Conservation (phyloP, 2,888 invertebrate species). For the Ennomos quercinarius region DNA sequence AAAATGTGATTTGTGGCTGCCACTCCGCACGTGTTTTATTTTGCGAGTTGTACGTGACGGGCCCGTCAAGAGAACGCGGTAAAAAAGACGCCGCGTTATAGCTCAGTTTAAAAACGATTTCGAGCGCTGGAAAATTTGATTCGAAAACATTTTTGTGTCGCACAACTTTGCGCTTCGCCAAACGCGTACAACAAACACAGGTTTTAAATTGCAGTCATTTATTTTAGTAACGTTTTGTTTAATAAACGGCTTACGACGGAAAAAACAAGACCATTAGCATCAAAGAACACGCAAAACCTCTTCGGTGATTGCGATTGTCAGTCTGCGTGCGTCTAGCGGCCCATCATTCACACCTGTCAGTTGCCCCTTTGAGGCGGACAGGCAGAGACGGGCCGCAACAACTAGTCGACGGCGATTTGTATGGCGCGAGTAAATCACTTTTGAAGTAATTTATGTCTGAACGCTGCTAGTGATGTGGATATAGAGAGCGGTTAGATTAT, state of each 20-base stretch:
- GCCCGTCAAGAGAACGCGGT: conserved; percentile 63
- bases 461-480: conserved; percentile 62
- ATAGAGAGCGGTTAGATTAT: conserved; percentile 24
- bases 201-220: conserved; percentile 23
- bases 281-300: conserved; percentile 61
- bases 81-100: conserved; percentile 57
- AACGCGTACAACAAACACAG: conserved; percentile 28
- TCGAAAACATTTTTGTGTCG: conserved; percentile 46
- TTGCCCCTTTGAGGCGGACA: conserved; percentile 64
- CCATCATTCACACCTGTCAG: conserved; percentile 76
- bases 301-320: conserved; percentile 70
- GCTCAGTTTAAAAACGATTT: conserved; percentile 53
- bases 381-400: conserved; percentile 69
- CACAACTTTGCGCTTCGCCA: conserved; percentile 36
- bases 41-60: conserved; percentile 78
- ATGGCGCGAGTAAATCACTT: conserved; percentile 80
- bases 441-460: conserved; percentile 79
- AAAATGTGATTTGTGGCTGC: conserved; percentile 84
- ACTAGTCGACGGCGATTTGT: conserved; percentile 75
- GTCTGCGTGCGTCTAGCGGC: conserved; percentile 63
- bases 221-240: conserved; percentile 47
- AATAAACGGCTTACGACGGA: conserved; percentile 44
- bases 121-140: conserved; percentile 47
- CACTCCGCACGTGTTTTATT: conserved; percentile 80
- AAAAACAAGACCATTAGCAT: conserved; percentile 68